Base-by-base conservation (phyloP, 2,888 invertebrate genomes). In the Ellobium chinense region DNA sequence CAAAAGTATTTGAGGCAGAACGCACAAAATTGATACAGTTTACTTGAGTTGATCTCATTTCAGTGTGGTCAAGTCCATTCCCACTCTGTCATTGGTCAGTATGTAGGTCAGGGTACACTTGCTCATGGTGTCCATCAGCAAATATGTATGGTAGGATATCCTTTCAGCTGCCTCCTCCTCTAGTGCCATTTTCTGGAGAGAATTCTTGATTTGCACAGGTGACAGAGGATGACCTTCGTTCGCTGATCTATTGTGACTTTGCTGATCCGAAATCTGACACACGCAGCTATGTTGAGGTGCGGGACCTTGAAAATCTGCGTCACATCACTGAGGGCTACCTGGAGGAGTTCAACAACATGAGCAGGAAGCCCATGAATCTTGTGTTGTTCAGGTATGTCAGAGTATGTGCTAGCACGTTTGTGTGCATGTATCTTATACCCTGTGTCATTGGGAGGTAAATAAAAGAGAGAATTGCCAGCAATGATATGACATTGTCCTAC, bases 321-420 rank as follows among this genome's bases (percentile, higher is more conserved):
- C 94, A 95, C 0, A 96, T 97, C 7, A 97, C 97, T 0, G 98
- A 98, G 88, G 96, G 96, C 0, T 98, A 97, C 93, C 94, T 98
- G 21, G 95, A 95, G 0, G 98, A 98, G 91, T 98, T 96, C 91
- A 98, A 98, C 92, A 97, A 97, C 86, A 97, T 98, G 97, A 96
- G 97, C 14, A 98, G 97, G 93, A 98, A 98, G 91, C 98, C 98
- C 0, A 98, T 98, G 98, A 96, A 97, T 93, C 94, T 98, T 77
- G 98, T 98, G 2, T 94, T 98, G 68, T 93, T 93, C 87, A 92
- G 92, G 83, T 82, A 24, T 12, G 79, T 75, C n/a, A n/a, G n/a
- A n/a, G n/a, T n/a, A n/a, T n/a, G n/a, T n/a, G 9, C 37, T 65
- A n/a, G 5, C 58, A 63, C 2, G 21, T 39, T 2, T 46, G 27